A percentile compares a stretch with the other conserved stretches of the same genome.
Conservation (phyloP, 1,140 invertebrate genomes). For the Globodera rostochiensis region DNA sequence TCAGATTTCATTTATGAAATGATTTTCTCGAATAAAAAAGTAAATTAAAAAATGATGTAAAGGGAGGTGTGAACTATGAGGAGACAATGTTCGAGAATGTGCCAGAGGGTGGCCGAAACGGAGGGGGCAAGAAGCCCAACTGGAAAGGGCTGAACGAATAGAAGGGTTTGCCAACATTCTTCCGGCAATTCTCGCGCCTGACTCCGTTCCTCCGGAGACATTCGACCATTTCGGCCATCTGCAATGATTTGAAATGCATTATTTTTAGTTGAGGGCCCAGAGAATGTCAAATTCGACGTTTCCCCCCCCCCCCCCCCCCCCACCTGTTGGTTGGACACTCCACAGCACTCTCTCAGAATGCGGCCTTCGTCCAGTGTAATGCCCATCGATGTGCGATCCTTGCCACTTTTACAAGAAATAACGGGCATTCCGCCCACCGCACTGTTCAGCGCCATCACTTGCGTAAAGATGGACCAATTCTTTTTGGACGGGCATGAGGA, state of each 20-base stretch:
- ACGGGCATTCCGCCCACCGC: conserved; percentile 46
- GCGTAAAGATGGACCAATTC: conserved; percentile 54
- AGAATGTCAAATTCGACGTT: conserved; percentile 10
- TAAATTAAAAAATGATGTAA: background rate
- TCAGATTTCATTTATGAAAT: background rate
- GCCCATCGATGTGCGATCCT: conserved; percentile 63
- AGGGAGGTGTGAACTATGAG: background rate
- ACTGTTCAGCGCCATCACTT: conserved; percentile 52
- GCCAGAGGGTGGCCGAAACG: conserved; percentile 59
- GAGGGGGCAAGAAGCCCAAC: conserved; percentile 62
- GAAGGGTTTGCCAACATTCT: conserved; percentile 62
- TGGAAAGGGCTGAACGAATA: conserved; percentile 64
- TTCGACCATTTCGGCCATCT: conserved; percentile 55
- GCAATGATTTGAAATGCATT: conserved; percentile 13
- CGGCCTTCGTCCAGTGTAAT: conserved; percentile 62
- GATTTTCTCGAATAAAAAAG: background rate
- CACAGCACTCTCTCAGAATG: conserved; percentile 56
- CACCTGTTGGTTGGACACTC: conserved; percentile 57
- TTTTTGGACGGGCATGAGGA: conserved; percentile 56
- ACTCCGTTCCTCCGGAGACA: conserved; percentile 58
- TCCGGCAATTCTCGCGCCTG: conserved; percentile 62
- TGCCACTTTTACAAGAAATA: conserved; percentile 60
- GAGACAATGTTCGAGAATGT: conserved; percentile 48
- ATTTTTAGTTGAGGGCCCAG: too few relatives aligned
- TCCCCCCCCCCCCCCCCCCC: background rate